Percentiles rank a stretch among this genome's conserved stretches.
These are phyloP conservation scores for Apamea epomidion DNA, from an alignment of 2,888 invertebrate species.

Conservation along the genomic window DNA sequence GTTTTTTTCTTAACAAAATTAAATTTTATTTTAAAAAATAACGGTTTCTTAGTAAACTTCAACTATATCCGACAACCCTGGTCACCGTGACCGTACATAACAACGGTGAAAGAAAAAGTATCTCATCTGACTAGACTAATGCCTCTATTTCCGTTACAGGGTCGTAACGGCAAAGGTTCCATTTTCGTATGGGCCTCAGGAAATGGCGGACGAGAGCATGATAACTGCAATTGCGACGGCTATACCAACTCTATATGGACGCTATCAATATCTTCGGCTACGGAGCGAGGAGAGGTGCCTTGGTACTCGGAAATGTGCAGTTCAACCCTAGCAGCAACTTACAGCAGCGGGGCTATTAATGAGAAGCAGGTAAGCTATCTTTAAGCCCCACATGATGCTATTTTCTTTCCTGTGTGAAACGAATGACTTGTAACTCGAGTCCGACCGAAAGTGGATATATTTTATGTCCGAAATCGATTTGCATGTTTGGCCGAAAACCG, in stretches of 20 bases:
- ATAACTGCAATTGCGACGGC: slow-evolving; percentile 99
- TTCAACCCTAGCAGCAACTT: slow-evolving; percentile 99
- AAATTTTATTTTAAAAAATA: no score
- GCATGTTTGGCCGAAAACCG: no score
- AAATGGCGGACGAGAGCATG: slow-evolving; percentile 98
- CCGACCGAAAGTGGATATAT: no score
- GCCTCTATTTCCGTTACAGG: slow-evolving; percentile 88
- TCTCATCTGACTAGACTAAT: slow-evolving; percentile 47
- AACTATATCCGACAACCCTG: no score
- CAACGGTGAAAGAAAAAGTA: slow-evolving; percentile 29
- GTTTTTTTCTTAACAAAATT: no score
- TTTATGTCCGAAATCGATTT: no score
- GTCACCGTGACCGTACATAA: no score
- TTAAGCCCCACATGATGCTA: neutral
- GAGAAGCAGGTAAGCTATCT: slow-evolving; percentile 93
- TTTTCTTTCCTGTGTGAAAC: neutral
- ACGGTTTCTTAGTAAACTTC: no score
- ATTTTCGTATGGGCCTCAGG: slow-evolving; percentile 99
- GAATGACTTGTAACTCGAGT: neutral
- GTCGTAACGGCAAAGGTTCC: slow-evolving; percentile 97
- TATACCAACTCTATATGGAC: slow-evolving; percentile 99
- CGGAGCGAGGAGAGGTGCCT: slow-evolving; percentile 97
- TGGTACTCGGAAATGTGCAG: slow-evolving; percentile 99
- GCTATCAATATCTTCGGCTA: slow-evolving; percentile 98
- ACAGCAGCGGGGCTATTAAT: slow-evolving; percentile 98